Evolutionary conservation across 2,797 vertebrate species (phyloP), one percentile per base, ranked within the genome.

Genomic region (Sebastes dallii): DNA sequence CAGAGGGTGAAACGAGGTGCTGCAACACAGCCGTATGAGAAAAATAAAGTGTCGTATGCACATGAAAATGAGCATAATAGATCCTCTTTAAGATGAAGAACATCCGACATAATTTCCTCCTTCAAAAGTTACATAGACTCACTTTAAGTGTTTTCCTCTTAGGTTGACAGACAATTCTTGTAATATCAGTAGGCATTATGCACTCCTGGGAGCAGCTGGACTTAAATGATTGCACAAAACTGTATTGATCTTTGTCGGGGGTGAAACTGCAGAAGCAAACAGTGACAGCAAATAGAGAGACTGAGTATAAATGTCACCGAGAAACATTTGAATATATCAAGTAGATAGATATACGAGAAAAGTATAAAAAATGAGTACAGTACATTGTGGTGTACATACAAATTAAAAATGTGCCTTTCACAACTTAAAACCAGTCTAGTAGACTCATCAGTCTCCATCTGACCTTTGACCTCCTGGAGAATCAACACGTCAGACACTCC

Each of bases 401-500:
- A 30, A 0, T 39, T 8, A 13, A 65, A 73, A 66, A 25, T 8
- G 2, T 13, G 13, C 5, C 8, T 24, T 42, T 68, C 32, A 70
- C 20, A 54, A 13, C 52, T 4, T 29, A 29, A 79, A 76, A 39
- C 6, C 20, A 61, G 39, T 62, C 8, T 50, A 3, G 29, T 18
- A 5, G 14, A 69, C 11, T 86, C 82, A 72, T 79, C 82, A 72
- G 34, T 67, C 66, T 77, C 56, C n/a, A 59, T 30, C 66, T 88
- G 86, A 89, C 83, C 71, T 92, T 60, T 91, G 78, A 92, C 88
- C 80, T 81, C 14, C 32, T 25, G 46, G 52, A 86, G 83, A 83
- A 82, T 78, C 81, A 50, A 85, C 90, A 84, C 87, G 91, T 91
- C 60, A 87, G 72, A 85, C 64, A 77, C 77, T 83, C 72, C 56